These are phyloP conservation scores for Heterochromis multidens DNA, from an alignment of 2,113 vertebrate species.

Conservation along the genomic window DNA sequence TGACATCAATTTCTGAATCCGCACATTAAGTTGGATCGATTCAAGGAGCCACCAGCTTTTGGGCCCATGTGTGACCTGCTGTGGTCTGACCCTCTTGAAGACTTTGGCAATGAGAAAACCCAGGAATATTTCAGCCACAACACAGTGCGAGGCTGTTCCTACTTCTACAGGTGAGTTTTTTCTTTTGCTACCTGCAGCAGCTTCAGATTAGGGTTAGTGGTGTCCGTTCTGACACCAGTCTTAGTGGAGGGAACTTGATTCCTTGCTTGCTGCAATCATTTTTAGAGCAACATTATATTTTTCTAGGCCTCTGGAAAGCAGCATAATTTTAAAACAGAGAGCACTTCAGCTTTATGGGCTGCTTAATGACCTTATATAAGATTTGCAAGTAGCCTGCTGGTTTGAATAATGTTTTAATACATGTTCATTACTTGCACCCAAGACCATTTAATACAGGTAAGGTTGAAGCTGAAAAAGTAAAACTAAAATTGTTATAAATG, in stretches of 20 bases:
- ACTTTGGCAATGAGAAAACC: conserved; percentile 83
- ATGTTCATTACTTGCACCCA: background rate
- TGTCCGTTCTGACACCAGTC: background rate
- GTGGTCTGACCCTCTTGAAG: conserved; percentile 82
- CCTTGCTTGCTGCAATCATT: background rate
- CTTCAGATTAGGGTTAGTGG: background rate
- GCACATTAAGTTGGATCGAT: conserved; percentile 76
- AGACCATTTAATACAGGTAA: background rate
- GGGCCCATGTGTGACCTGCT: conserved; percentile 84
- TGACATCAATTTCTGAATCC: background rate
- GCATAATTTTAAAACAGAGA: background rate
- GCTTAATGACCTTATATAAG: background rate
- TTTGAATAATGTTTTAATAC: background rate
- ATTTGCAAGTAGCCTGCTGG: background rate
- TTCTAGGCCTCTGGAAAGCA: background rate
- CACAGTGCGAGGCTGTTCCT: conserved; percentile 82
- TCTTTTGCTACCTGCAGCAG: background rate
- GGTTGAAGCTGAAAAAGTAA: background rate
- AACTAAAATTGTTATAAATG: background rate
- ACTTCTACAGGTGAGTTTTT: conserved; percentile 80
- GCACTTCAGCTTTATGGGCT: background rate
- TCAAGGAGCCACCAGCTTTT: conserved; percentile 82
- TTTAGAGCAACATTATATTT: background rate
- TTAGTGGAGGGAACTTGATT: background rate
- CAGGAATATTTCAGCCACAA: conserved; percentile 85